phyloP scores from a whole-genome alignment of 2,888 invertebrate species.

The Sarcophaga subvicina region DNA sequence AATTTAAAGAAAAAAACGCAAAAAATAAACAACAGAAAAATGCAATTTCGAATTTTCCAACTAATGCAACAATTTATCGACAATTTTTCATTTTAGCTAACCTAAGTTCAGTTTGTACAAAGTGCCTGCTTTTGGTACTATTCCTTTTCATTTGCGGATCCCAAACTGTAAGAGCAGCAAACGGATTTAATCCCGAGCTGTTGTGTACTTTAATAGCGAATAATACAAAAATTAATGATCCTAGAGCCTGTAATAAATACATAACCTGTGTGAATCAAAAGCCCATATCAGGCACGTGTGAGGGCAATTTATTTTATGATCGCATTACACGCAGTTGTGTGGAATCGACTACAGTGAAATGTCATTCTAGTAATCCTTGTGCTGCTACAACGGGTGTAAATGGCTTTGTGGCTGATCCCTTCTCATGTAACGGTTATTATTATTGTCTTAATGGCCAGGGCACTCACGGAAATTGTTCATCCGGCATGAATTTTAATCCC shows the following conservation, averaged over 20 bases:
- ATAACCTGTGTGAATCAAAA: constrained; percentile 74
- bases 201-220: constrained; percentile 73
- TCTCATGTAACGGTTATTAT: constrained; percentile 77
- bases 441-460: constrained; percentile 75
- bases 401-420: constrained; percentile 77
- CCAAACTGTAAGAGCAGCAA: background rate
- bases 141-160: background rate
- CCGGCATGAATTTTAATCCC: constrained; percentile 75
- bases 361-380: constrained; percentile 77
- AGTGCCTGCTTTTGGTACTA: background rate
- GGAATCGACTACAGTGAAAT: constrained; percentile 69
- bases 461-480: constrained; percentile 71
- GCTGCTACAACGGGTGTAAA: constrained; percentile 65
- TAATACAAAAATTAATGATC: constrained; percentile 77
- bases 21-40: too few species aligned
- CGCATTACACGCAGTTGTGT: constrained; percentile 72
- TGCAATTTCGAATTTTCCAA: too few species aligned
- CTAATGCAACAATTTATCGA: too few species aligned
- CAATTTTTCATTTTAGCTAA: too few species aligned
- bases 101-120: too few species aligned
- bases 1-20: too few species aligned
- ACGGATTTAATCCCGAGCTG: constrained; percentile 73
- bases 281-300: constrained; percentile 73
- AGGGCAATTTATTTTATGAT: constrained; percentile 73
- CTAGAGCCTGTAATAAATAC: constrained; percentile 75